A percentile compares a stretch with the other conserved stretches of the same genome.
Evolutionary conservation across 1,140 invertebrate species (phyloP).

Genomic region (Drosophila bipectinata): DNA sequence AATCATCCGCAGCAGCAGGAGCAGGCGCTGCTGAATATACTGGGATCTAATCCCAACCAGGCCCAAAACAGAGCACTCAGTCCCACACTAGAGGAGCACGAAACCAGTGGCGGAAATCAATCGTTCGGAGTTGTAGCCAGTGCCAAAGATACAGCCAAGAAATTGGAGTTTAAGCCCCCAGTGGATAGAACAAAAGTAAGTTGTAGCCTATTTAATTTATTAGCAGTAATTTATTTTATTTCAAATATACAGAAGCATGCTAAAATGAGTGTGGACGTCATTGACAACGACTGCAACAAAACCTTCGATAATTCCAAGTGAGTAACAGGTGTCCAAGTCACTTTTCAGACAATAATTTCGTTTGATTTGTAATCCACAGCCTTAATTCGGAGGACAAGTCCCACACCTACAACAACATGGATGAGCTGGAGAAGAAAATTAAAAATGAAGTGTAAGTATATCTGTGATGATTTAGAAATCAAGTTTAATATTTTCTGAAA

Average conservation of each 20-base stretch:
- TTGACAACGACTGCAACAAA: conserved; percentile 83
- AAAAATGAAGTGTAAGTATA: conserved; percentile 82
- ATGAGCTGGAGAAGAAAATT: conserved; percentile 82
- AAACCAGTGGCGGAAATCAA: conserved; percentile 66
- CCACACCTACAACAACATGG: conserved; percentile 76
- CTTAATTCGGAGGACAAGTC: conserved; percentile 75
- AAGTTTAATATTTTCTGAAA: neutral
- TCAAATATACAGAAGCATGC: conserved; percentile 69
- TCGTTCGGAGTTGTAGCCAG: conserved; percentile 58
- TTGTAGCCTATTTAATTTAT: neutral
- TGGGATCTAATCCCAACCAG: conserved; percentile 40
- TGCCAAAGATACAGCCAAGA: conserved; percentile 53
- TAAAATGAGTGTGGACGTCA: conserved; percentile 83
- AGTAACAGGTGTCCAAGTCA: conserved; percentile 15
- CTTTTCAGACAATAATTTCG: neutral
- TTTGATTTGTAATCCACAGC: conserved; percentile 34
- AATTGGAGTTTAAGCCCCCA: conserved; percentile 57
- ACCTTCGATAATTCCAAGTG: conserved; percentile 79
- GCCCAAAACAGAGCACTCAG: conserved; percentile 48
- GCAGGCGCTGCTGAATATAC: conserved; percentile 35
- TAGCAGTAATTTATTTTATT: neutral
- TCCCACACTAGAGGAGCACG: conserved; percentile 79
- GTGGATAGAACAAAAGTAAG: conserved; percentile 73
- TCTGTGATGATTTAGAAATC: no score
- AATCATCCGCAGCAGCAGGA: conserved; percentile 59